These are phyloP conservation scores for Stegodyphus dumicola DNA, from an alignment of 1,140 invertebrate genomes.

Conservation along the genomic window DNA sequence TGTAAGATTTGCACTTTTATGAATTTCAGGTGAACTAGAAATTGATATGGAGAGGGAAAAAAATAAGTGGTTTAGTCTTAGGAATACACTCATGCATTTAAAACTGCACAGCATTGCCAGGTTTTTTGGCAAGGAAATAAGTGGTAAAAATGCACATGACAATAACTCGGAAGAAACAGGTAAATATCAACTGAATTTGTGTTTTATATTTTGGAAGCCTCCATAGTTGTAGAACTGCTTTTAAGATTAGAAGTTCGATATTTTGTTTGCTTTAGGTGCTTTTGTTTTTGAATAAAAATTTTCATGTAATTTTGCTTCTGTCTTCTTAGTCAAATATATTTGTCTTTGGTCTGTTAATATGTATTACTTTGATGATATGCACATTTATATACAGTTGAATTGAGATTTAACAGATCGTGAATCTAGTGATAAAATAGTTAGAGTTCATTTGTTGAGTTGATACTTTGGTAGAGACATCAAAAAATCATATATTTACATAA, in stretches of 20 bases:
- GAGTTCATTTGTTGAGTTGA: no score
- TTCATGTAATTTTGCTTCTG: no score
- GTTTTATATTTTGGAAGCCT: not conserved
- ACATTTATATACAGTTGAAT: no score
- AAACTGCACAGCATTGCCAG: slow-evolving; percentile 56
- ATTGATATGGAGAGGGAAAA: slow-evolving; percentile 8
- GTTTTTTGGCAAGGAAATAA: slow-evolving; percentile 50
- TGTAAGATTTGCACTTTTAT: not conserved
- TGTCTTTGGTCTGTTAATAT: no score
- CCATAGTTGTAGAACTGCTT: not conserved
- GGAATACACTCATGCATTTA: slow-evolving; percentile 34
- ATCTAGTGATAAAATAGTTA: no score
- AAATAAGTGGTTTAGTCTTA: slow-evolving; percentile 43
- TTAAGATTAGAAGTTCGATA: not conserved
- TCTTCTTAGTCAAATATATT: no score
- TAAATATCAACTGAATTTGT: slow-evolving; percentile 2
- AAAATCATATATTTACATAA: no score
- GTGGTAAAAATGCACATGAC: slow-evolving; percentile 24
- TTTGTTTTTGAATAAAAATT: not conserved
- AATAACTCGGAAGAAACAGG: slow-evolving; percentile 46
- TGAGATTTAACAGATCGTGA: no score
- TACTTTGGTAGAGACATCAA: no score
- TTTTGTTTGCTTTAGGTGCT: slow-evolving; percentile 29
- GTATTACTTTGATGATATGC: no score
- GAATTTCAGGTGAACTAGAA: not conserved